Evolutionary conservation across 2,888 invertebrate genomes (phyloP), one percentile per base, ranked within the genome.

Genomic region (Panopea generosa): DNA sequence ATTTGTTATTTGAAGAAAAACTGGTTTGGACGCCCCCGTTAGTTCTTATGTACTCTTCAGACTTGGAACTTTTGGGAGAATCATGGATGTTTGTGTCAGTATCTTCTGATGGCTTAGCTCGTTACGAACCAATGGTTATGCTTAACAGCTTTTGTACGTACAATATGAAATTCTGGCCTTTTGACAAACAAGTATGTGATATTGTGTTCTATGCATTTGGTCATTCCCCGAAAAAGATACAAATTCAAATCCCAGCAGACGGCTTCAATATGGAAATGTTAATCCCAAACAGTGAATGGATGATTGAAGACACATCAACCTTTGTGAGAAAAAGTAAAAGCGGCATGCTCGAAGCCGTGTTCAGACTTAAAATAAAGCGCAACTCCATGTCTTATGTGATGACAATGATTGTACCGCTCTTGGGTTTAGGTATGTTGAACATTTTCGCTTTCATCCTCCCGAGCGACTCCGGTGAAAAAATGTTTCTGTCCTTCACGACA

Each of bases 91-190:
- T 67, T 52, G 73, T 68, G 2, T 56, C 33, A 0, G 50, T 27
- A n/a, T 40, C 18, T 1, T 6, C 18, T 22, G 45, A 40, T 6
- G 73, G 73, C 18, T 40, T 20, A 4, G 72, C 72, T 33, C n/a
- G 14, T 16, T 56, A 33, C 20, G n/a, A 20, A 24, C 43, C 67
- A 22, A 56, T 52, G 14, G 59, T 43, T 49, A 53, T 63, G 1
- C 18, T 62, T 16, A 52, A 67, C 20, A 62, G 61, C 45, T n/a
- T 43, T 4, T 74, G 73, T 29, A 20, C n/a, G 11, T 67, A 67
- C 40, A 61, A 71, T 24, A 57, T 76, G 56, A 70, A 67, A 38
- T 76, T 47, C 50, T 77, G 76, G 76, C 76, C 76, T 11, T 77
- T 67, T 49, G 76, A 77, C 33, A 57, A 67, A 56, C 76, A 77